Evolutionary conservation across 1,140 invertebrate species (phyloP), one percentile per base, ranked within the genome.

Genomic region (Hydropsyche tenuis): DNA sequence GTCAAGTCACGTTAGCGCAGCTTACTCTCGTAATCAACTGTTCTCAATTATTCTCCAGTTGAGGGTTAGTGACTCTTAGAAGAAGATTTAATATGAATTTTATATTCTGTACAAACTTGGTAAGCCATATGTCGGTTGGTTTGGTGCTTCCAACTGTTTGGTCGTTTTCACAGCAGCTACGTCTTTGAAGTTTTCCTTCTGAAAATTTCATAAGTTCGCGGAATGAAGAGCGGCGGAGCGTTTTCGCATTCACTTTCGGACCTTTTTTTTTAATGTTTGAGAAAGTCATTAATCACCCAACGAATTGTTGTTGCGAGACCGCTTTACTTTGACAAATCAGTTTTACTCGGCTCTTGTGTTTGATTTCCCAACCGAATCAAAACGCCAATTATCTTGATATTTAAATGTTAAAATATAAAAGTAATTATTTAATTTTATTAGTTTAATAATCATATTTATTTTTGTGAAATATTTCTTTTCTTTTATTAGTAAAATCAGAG

Each of bases 131-230:
- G 30, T 37, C 30, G 30, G 9, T 9, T 37, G 30, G 30, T 9
- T 37, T 37, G 3, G 30, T 37, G 9, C 9, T 37, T 37, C 30
- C 9, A 22, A 18, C 56, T 60, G 22, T 60, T 11, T 60, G 20
- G 56, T 25, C 20, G 2, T 60, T 60, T 60, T 60, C n/a, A 25
- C 7, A 27, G 23, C 2, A 23, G 14, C 7, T 1, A 22, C 2
- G 56, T 14, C 56, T 60, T 60, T 60, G 56, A 60, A 60, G 23
- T 25, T 60, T 60, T 60, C 22, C 56, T 9, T 6, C 23, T 60
- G 56, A 60, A 60, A 60, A 60, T 60, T 60, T 60, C 56, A 60
- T 60, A 60, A 60, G 56, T 60, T 25, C 25, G 25, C 22, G 9
- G 23, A 25, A 27, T 1, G 56, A 60, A 20, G 22, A 60, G 23